Conservation (phyloP, 2,888 invertebrate genomes). For the Rhagophthalmus giganteus region DNA sequence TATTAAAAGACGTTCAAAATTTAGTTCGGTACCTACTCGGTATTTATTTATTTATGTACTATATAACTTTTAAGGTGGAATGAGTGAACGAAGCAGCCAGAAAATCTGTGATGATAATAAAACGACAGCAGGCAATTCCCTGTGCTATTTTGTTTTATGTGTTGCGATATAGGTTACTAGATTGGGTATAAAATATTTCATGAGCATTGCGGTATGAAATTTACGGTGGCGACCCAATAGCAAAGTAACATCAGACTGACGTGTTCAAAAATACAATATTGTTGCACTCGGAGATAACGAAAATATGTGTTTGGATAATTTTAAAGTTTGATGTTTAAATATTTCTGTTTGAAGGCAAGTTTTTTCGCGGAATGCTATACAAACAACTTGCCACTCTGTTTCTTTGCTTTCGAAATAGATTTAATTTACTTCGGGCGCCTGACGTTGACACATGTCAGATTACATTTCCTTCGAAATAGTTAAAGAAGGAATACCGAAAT, state of each 20-base stretch:
- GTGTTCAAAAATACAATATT: conserved; percentile 24
- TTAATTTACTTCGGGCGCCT: conserved; percentile 28
- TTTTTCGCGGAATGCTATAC: conserved; percentile 7
- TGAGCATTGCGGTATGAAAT: conserved; percentile 39
- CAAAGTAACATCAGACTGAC: conserved; percentile 17
- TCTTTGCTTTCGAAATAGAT: conserved; percentile 25
- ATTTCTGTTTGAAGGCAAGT: conserved; percentile 10
- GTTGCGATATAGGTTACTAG: conserved; percentile 41
- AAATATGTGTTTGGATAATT: conserved; percentile 14
- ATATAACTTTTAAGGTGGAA: conserved; percentile 15
- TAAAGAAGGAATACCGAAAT: conserved; percentile 28
- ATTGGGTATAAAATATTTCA: conserved; percentile 44
- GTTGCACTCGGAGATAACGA: conserved; percentile 17
- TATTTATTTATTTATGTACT: conserved; percentile 17
- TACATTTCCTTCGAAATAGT: conserved; percentile 27
- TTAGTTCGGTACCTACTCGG: conserved; percentile 1
- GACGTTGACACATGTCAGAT: conserved; percentile 32
- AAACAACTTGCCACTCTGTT: conserved; percentile 25
- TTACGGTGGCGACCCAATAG: conserved; percentile 32
- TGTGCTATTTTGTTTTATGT: conserved; percentile 43
- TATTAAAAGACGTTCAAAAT: no score
- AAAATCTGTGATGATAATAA: conserved; percentile 35
- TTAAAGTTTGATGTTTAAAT: conserved; percentile 15
- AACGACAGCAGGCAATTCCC: conserved; percentile 39
- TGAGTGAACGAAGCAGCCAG: conserved; percentile 16